Evolutionary conservation across 2,888 invertebrate species (phyloP).

Genomic region (Geophilus truncorum): DNA sequence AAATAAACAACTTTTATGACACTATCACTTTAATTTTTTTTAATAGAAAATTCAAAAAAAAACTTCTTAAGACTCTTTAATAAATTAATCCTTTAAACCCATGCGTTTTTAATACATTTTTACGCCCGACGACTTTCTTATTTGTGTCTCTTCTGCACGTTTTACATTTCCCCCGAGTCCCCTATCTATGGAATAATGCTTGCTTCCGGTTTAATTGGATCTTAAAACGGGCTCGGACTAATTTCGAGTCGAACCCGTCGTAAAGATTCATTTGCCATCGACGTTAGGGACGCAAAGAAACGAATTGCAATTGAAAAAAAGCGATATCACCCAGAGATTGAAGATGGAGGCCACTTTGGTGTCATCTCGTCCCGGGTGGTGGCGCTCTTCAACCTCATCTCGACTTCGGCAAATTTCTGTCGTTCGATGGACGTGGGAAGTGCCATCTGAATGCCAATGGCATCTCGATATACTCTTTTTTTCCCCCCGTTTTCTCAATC

Average conservation of each 20-base stretch:
- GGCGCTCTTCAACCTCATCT: not conserved
- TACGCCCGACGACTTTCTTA: too few species aligned
- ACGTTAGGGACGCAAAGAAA: not conserved
- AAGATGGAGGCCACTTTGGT: not conserved
- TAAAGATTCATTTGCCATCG: not conserved
- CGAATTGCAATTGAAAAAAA: not conserved
- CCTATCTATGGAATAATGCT: not conserved
- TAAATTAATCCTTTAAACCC: too few species aligned
- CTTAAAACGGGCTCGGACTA: not conserved
- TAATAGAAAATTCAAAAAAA: not conserved
- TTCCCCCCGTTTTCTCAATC: too few species aligned
- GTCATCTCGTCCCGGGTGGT: not conserved
- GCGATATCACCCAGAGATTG: not conserved
- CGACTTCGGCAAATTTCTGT: too few species aligned
- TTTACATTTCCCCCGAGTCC: not conserved
- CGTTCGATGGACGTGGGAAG: not conserved
- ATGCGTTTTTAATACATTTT: too few species aligned
- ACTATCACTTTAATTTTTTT: too few species aligned
- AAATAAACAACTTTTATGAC: too few species aligned
- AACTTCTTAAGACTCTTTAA: too few species aligned
- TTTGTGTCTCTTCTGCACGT: not conserved
- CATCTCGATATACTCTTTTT: not conserved
- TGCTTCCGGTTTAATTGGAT: not conserved
- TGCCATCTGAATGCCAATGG: not conserved
- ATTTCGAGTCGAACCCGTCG: not conserved